Percentiles rank a stretch among this genome's conserved stretches.
These are phyloP conservation scores for Trachymyrmex septentrionalis DNA, from an alignment of 1,140 invertebrate species.

Conservation along the genomic window DNA sequence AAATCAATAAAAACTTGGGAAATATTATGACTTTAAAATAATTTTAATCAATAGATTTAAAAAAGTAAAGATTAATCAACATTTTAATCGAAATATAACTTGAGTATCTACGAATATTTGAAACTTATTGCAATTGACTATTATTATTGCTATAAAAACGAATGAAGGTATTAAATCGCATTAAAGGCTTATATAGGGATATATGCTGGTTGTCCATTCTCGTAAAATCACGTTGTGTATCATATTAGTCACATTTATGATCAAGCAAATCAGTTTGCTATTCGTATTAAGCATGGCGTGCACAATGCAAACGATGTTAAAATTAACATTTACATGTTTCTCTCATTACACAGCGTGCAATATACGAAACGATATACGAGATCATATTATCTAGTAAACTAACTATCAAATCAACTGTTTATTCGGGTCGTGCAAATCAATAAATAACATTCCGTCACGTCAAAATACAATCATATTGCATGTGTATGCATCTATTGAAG, in stretches of 20 bases:
- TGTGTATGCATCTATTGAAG: background rate
- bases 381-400: conserved; percentile 20
- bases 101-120: background rate
- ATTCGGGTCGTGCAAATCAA: background rate
- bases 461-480: conserved; percentile 18
- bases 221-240: background rate
- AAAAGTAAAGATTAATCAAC: background rate
- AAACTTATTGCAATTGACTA: background rate
- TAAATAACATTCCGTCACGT: conserved; percentile 12
- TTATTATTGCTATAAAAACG: background rate
- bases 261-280: conserved; percentile 19
- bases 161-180: background rate
- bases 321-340: conserved; percentile 34
- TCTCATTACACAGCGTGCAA: conserved; percentile 1
- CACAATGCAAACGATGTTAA: conserved; percentile 31
- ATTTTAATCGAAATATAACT: background rate
- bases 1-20: too few relatives aligned
- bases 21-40: background rate
- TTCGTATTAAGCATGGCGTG: background rate
- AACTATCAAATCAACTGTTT: conserved; percentile 10
- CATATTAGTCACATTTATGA: background rate
- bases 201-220: background rate
- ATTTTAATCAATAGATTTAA: background rate
- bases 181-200: background rate
- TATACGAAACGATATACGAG: background rate